These are phyloP conservation scores for Ceramica pisi DNA, from an alignment of 2,888 invertebrate genomes.

Conservation along the genomic window DNA sequence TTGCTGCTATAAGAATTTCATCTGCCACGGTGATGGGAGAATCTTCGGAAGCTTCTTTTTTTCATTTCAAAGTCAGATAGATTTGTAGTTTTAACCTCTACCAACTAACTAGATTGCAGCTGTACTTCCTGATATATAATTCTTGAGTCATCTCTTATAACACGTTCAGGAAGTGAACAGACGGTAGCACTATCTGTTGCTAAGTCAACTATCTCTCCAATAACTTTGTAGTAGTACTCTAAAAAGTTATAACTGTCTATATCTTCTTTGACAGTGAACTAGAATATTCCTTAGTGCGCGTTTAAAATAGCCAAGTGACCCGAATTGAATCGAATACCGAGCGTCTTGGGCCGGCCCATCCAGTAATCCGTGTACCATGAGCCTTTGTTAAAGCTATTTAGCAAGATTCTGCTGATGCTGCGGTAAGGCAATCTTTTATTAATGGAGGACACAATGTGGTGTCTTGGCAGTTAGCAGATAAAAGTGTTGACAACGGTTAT, in stretches of 20 bases:
- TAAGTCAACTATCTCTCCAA: slow-evolving; percentile 5
- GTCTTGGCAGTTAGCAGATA: background rate
- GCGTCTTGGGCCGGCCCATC: slow-evolving; percentile 42
- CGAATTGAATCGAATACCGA: slow-evolving; percentile 46
- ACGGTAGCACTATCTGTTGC: slow-evolving; percentile 3
- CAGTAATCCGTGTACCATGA: slow-evolving; percentile 43
- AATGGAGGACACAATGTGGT: background rate
- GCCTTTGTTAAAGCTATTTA: slow-evolving; percentile 53
- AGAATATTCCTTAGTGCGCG: slow-evolving; percentile 50
- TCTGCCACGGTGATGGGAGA: background rate
- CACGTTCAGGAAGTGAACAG: slow-evolving; percentile 21
- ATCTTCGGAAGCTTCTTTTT: background rate
- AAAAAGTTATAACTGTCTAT: slow-evolving; percentile 12
- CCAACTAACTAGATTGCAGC: background rate
- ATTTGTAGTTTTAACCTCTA: background rate
- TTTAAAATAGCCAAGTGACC: slow-evolving; percentile 61
- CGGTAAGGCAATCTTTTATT: slow-evolving; percentile 20
- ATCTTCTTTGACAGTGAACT: slow-evolving; percentile 58
- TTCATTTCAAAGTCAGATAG: background rate
- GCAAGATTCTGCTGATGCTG: too few relatives aligned
- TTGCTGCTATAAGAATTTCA: background rate
- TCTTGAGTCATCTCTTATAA: slow-evolving; percentile 15
- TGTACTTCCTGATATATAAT: slow-evolving; percentile 28
- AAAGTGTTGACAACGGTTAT: background rate
- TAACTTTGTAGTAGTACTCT: slow-evolving; percentile 1